These are phyloP conservation scores for Tachystola acroxantha DNA, from an alignment of 2,888 invertebrate species.

Conservation along the genomic window DNA sequence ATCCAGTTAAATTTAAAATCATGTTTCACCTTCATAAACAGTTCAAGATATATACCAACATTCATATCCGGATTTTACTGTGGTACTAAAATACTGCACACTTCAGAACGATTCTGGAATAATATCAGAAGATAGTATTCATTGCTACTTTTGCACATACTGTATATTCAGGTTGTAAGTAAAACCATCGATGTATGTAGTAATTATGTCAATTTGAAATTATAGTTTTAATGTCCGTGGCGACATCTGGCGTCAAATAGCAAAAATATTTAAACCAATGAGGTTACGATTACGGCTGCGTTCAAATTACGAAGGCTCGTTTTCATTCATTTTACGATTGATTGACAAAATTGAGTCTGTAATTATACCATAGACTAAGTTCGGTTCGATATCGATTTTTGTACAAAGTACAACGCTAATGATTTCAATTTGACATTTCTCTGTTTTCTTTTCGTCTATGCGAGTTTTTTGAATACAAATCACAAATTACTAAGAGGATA, in stretches of 20 bases:
- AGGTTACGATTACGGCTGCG: constrained; percentile 11
- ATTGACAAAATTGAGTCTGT: not conserved
- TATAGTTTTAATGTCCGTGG: constrained; percentile 2
- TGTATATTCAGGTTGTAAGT: not conserved
- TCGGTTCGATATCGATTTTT: too few species aligned
- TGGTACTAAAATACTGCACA: not conserved
- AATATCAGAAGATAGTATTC: not conserved
- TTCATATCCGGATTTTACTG: not conserved
- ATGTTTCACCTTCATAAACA: too few species aligned
- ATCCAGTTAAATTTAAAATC: constrained; percentile 21
- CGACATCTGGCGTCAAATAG: constrained; percentile 19
- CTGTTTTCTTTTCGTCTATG: too few species aligned
- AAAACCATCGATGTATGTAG: constrained; percentile 1
- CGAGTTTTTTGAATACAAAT: too few species aligned
- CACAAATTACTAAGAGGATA: too few species aligned
- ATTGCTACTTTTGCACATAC: not conserved
- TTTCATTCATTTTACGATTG: not conserved
- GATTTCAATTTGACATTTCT: too few species aligned
- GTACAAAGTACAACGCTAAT: too few species aligned
- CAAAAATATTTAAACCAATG: constrained; percentile 21
- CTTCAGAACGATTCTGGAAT: too few species aligned
- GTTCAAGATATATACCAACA: not conserved
- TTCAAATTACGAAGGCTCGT: not conserved
- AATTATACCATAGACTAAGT: not conserved
- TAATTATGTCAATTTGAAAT: not conserved